phyloP scores from a whole-genome alignment of 2,888 invertebrate species.

The Chrysolina americana region DNA sequence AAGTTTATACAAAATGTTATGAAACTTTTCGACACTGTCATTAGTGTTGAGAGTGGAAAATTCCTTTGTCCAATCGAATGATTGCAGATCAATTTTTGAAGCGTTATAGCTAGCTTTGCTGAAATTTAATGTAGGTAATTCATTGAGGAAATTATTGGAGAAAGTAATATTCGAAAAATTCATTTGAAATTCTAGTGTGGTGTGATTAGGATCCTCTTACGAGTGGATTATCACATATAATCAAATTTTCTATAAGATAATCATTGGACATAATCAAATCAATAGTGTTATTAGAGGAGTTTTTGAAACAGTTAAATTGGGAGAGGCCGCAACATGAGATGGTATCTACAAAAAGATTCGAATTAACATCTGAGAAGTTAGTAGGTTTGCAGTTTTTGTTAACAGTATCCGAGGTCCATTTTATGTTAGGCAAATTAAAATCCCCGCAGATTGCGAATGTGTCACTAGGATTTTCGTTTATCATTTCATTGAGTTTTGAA shows the following conservation, averaged over 20 bases:
- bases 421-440: too few relatives aligned
- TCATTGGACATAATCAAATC: conserved; percentile 2
- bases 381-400: conserved; percentile 2
- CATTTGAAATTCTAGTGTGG: too few relatives aligned
- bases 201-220: background rate
- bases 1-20: too few relatives aligned
- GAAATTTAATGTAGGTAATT: too few relatives aligned
- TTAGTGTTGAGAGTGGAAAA: background rate
- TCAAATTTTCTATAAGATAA: background rate
- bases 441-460: too few relatives aligned
- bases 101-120: background rate
- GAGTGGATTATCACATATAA: conserved; percentile 19
- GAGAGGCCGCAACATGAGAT: too few relatives aligned
- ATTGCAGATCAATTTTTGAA: background rate
- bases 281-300: background rate
- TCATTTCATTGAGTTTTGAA: background rate
- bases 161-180: too few relatives aligned
- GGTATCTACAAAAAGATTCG: background rate
- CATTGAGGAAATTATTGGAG: too few relatives aligned
- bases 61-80: conserved; percentile 4
- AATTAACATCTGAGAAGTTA: conserved; percentile 2
- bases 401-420: too few relatives aligned
- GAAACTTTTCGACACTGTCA: background rate
- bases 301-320: too few relatives aligned
- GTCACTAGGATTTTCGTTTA: too few relatives aligned